phyloP scores from a whole-genome alignment of 2,797 vertebrate species.

The Acrossocheilus fasciatus region DNA sequence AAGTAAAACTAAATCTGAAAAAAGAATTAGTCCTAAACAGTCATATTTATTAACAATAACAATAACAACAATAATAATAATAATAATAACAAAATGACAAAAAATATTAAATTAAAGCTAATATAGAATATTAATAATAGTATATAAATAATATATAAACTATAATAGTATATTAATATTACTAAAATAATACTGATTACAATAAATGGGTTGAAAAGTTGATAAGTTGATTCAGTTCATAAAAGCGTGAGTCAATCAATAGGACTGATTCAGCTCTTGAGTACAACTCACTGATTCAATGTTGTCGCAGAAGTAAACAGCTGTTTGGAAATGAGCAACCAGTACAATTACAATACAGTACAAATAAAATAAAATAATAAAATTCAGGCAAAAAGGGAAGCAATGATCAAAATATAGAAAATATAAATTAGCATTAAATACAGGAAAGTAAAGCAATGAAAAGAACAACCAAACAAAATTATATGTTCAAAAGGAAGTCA shows the following conservation, averaged over 20 bases:
- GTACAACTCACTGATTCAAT: too few relatives aligned
- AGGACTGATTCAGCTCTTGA: too few relatives aligned
- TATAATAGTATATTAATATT: background rate
- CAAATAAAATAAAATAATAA: background rate
- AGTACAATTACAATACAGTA: background rate
- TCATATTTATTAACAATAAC: too few relatives aligned
- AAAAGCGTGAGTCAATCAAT: background rate
- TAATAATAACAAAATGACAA: background rate
- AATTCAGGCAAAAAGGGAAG: background rate
- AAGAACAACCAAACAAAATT: background rate
- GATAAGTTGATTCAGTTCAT: background rate
- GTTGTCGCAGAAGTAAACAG: background rate
- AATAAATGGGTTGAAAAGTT: background rate
- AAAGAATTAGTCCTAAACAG: background rate
- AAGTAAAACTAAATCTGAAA: background rate
- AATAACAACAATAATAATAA: background rate
- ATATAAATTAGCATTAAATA: background rate
- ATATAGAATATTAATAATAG: too few relatives aligned
- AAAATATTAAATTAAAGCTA: background rate
- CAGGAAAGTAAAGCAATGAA: background rate
- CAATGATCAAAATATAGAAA: background rate
- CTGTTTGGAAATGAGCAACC: background rate
- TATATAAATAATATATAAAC: background rate
- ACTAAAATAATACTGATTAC: background rate
- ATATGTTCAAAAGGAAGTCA: background rate